Evolutionary conservation across 2,888 invertebrate genomes (phyloP), one percentile per base, ranked within the genome.

Genomic region (Zootermopsis nevadensis): DNA sequence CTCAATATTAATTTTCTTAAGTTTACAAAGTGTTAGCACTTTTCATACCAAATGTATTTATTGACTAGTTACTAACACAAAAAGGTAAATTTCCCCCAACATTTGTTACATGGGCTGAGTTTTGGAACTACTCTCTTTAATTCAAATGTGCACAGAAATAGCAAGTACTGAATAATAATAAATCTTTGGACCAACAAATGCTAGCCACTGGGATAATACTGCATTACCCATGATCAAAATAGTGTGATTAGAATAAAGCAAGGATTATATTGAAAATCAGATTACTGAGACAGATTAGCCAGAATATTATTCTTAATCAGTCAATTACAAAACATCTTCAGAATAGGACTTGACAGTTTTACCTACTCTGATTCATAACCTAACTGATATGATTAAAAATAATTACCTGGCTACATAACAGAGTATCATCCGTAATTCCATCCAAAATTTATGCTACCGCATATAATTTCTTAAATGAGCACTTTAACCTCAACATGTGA

Each of bases 281-380:
- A 27, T 79, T 79, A 3, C 10, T 10, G 53, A 60, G 66, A 79
- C n/a, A 66, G 24, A 55, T 10, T 31, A 55, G 60, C 53, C 55
- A 35, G 30, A 33, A 79, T n/a, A 27, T 2, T 27, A 60, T 79
- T 66, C 60, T 66, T 24, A 60, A 55, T 27, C 30, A 0, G 12
- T 27, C 79, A 79, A 66, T 79, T 66, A 79, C 66, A 79, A 7
- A 84, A 77, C 84, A 82, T 84, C 84, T 76, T 84, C 69, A 84
- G 79, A 84, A 80, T 76, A 83, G 82, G 84, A 82, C 76, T 84
- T 83, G 55, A 60, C 15, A 66, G 82, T 35, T 83, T 84, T 84
- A 42, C 83, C 83, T 80, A 77, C 31, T 60, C 69, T 27, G 66
- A 83, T 82, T 84, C 84, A 84, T 84, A 83, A n/a, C 60, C 27